Evolutionary conservation across 1,140 invertebrate genomes (phyloP), one percentile per base, ranked within the genome.

Genomic region (Arctopsyche grandis): DNA sequence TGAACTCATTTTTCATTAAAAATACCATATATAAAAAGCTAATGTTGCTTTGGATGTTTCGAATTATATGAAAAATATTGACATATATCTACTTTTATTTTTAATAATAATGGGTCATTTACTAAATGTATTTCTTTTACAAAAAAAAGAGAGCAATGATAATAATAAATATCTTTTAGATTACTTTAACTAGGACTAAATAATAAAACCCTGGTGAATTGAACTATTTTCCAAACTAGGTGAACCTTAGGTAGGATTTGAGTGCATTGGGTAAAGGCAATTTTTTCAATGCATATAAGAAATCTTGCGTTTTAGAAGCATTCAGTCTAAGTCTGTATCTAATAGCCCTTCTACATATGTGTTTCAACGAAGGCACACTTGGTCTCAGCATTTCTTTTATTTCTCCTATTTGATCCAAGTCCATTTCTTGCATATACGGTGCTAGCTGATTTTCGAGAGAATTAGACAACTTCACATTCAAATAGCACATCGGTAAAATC

Each of bases 231-330:
- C 1, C 5, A 12, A 19, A 58, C 79, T 73, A 82, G 22, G 74
- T 69, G 70, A 63, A 82, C 77, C 81, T 76, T 56, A 82, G 77
- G 66, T 80, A 82, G 0, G 73, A 52, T 76, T 80, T 80, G n/a
- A 82, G 66, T 16, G 58, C 52, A 24, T 21, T 10, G 3, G 81
- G 81, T 44, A 82, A 22, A 16, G 79, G 81, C 56, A 82, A 75
- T 14, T 29, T 43, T 60, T 76, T 77, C 19, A 82, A 70, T 66
- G 70, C 77, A 24, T 48, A 19, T 0, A 80, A 71, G 46, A 82
- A 82, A 9, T 82, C 43, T 44, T 56, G 43, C 1, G 81, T 82
- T 19, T 71, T 79, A 16, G 14, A 46, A 58, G 58, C 58, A 24
- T 77, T 79, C 19, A 0, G 5, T 74, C 81, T 79, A 16, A 82